A percentile compares a stretch with the other conserved stretches of the same genome.
Conservation (phyloP, 2,888 invertebrate species). For the Mycalesis mineus region DNA sequence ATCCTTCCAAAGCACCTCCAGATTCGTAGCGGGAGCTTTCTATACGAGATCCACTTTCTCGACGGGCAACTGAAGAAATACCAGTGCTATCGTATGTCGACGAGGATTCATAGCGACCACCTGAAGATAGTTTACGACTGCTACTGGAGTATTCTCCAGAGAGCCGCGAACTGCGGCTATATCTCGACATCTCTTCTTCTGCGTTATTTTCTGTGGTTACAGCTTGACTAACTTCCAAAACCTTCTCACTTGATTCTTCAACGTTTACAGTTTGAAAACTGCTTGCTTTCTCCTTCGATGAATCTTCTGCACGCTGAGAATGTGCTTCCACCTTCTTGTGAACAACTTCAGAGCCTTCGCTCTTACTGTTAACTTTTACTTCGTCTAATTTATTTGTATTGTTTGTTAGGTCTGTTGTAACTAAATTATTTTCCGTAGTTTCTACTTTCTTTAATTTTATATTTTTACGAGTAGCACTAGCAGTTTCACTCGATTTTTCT, state of each 20-base stretch:
- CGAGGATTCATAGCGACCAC: conserved; percentile 63
- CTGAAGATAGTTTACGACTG: conserved; percentile 54
- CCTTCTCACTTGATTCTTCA: conserved; percentile 20
- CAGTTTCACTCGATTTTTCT: background rate
- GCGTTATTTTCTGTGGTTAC: conserved; percentile 56
- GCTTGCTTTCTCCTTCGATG: background rate
- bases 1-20: conserved; percentile 54
- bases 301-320: background rate
- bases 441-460: conserved; percentile 15
- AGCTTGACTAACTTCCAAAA: conserved; percentile 55
- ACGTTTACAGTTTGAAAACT: conserved; percentile 35
- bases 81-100: conserved; percentile 53
- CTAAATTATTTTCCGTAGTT: conserved; percentile 4
- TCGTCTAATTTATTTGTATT: background rate
- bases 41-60: conserved; percentile 60
- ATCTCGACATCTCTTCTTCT: conserved; percentile 78
- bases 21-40: conserved; percentile 53
- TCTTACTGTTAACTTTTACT: conserved; percentile 15
- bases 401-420: too few species aligned
- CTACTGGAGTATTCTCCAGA: conserved; percentile 78
- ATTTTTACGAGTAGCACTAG: conserved; percentile 14
- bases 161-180: conserved; percentile 80
- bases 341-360: conserved; percentile 9
- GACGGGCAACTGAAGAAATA: conserved; percentile 54
- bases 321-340: background rate